Conservation (phyloP, 2,797 vertebrate species). For the Pteropus rufus region DNA sequence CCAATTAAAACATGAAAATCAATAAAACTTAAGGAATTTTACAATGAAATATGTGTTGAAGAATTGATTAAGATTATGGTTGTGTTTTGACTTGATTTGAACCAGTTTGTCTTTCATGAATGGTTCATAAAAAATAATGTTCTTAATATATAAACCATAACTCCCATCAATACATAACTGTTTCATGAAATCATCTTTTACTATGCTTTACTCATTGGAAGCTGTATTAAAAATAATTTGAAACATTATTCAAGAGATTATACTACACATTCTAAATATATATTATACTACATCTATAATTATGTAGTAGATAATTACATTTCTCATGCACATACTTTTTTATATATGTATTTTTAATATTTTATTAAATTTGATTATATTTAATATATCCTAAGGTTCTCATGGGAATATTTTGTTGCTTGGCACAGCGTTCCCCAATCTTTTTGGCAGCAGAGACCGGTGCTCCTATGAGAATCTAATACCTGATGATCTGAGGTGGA, state of each 20-base stretch:
- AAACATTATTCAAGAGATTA: not conserved
- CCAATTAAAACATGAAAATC: not conserved
- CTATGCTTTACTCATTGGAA: not conserved
- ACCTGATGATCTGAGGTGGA: too few relatives aligned
- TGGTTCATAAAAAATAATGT: not conserved
- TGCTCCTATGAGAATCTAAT: too few relatives aligned
- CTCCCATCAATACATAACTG: not conserved
- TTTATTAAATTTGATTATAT: constrained; percentile 8
- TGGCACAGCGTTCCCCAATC: too few relatives aligned
- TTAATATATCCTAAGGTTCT: not conserved
- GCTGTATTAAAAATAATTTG: not conserved
- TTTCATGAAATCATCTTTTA: not conserved
- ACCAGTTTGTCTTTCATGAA: not conserved
- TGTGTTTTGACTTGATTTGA: not conserved
- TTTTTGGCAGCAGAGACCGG: too few relatives aligned
- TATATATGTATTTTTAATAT: not conserved
- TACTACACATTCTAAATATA: not conserved
- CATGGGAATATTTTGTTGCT: not conserved
- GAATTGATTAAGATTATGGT: not conserved
- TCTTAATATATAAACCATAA: not conserved
- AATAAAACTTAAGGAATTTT: not conserved
- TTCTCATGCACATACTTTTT: not conserved
- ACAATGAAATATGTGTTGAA: not conserved
- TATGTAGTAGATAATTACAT: not conserved
- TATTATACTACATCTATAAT: not conserved